Evolutionary conservation across 2,888 invertebrate species (phyloP).

Genomic region (Thecocarcelia acutangulata): DNA sequence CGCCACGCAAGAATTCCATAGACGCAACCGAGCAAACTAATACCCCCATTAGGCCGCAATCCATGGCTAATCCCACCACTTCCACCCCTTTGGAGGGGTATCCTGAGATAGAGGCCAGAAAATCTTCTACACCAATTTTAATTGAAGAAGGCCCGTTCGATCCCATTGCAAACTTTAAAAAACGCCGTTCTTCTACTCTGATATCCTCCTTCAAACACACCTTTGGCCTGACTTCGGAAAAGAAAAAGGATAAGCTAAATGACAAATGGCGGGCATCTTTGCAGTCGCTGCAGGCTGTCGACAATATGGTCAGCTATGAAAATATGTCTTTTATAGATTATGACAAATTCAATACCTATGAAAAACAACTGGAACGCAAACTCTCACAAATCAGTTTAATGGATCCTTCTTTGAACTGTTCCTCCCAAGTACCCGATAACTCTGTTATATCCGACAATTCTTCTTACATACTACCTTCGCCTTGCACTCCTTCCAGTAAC

Average conservation of each 20-base stretch:
- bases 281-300: slow-evolving; percentile 83
- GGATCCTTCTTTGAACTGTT: slow-evolving; percentile 65
- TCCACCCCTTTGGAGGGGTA: slow-evolving; percentile 75
- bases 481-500: slow-evolving; percentile 58
- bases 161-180: slow-evolving; percentile 78
- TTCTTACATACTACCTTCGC: slow-evolving; percentile 60
- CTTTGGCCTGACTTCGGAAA: slow-evolving; percentile 74
- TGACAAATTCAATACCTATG: slow-evolving; percentile 82
- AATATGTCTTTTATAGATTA: slow-evolving; percentile 84
- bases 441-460: slow-evolving; percentile 57
- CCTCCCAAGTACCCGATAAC: slow-evolving; percentile 22
- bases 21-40: slow-evolving; percentile 58
- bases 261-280: slow-evolving; percentile 83
- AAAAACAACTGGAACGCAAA: slow-evolving; percentile 79
- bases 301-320: slow-evolving; percentile 83
- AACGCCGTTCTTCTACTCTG: slow-evolving; percentile 77
- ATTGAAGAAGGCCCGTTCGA: slow-evolving; percentile 68
- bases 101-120: slow-evolving; percentile 59
- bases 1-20: slow-evolving; percentile 75
- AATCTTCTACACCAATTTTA: slow-evolving; percentile 71
- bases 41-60: slow-evolving; percentile 44
- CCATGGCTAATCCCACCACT: slow-evolving; percentile 40
- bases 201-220: slow-evolving; percentile 78
- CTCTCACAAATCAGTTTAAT: slow-evolving; percentile 77
- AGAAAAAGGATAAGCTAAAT: slow-evolving; percentile 80